These are phyloP conservation scores for Leucozona laternaria DNA, from an alignment of 2,888 invertebrate species.

Conservation along the genomic window DNA sequence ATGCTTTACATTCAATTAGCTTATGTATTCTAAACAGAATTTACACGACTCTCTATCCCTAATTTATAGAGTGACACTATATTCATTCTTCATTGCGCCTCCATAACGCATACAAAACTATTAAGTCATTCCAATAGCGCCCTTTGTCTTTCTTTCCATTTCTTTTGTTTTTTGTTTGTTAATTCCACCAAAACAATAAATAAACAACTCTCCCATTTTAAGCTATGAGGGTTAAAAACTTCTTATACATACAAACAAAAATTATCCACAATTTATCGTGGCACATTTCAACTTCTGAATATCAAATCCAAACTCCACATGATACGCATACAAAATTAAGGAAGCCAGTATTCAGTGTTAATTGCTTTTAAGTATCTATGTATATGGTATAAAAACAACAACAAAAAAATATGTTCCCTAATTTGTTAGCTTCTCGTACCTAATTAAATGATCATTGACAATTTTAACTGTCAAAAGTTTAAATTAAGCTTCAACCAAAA, in stretches of 20 bases:
- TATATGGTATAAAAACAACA: background rate
- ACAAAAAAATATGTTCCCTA: slow-evolving; percentile 14
- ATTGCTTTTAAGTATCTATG: slow-evolving; percentile 3
- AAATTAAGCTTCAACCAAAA: background rate
- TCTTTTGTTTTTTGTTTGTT: background rate
- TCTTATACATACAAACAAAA: background rate
- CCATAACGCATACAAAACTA: slow-evolving; percentile 18
- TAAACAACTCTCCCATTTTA: background rate
- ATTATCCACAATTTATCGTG: slow-evolving; percentile 29
- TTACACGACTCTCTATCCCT: slow-evolving; percentile 35
- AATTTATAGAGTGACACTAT: slow-evolving; percentile 37
- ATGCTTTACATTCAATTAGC: slow-evolving; percentile 35
- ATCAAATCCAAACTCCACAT: slow-evolving; percentile 31
- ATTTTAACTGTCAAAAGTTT: slow-evolving; percentile 3
- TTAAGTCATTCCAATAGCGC: background rate
- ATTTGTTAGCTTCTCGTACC: slow-evolving; percentile 30
- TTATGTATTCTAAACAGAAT: slow-evolving; percentile 26
- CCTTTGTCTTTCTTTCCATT: slow-evolving; percentile 31
- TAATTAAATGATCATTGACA: slow-evolving; percentile 27
- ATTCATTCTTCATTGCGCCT: slow-evolving; percentile 1
- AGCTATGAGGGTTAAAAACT: background rate
- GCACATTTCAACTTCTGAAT: slow-evolving; percentile 30
- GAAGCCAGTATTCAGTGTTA: slow-evolving; percentile 32
- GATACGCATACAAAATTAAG: slow-evolving; percentile 29
- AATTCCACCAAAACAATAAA: slow-evolving; percentile 20